phyloP scores from a whole-genome alignment of 2,113 vertebrate genomes.

The Chaetura pelagica region DNA sequence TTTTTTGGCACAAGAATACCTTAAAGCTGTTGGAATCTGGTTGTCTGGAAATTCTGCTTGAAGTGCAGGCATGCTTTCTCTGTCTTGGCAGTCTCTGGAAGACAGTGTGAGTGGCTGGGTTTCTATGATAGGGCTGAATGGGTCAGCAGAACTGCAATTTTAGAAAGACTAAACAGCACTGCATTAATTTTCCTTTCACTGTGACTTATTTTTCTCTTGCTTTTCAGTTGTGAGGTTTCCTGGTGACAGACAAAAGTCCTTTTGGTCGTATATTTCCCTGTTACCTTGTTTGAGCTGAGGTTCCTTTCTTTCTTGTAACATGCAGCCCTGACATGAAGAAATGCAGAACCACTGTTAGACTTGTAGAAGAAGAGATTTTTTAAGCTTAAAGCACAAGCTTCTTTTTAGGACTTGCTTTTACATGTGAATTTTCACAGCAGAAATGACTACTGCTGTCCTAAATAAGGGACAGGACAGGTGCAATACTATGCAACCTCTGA shows the following conservation, averaged over 20 bases:
- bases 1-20: not conserved
- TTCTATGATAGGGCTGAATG: not conserved
- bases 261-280: not conserved
- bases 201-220: not conserved
- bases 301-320: not conserved
- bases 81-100: not conserved
- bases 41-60: not conserved
- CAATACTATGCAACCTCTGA: not conserved
- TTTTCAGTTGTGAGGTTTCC: not conserved
- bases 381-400: not conserved
- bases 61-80: not conserved
- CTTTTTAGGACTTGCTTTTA: not conserved
- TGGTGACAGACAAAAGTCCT: not conserved
- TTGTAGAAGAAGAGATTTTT: not conserved
- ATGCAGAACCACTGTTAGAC: not conserved
- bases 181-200: not conserved
- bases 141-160: not conserved
- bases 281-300: not conserved
- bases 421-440: not conserved
- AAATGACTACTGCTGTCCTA: not conserved
- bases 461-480: not conserved
- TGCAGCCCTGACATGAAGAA: not conserved
- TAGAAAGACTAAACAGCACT: not conserved
- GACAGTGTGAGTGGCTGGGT: not conserved
- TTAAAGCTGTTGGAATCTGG: not conserved